Evolutionary conservation across 2,797 vertebrate genomes (phyloP), one percentile per base, ranked within the genome.

Genomic region (Valencia hispanica): DNA sequence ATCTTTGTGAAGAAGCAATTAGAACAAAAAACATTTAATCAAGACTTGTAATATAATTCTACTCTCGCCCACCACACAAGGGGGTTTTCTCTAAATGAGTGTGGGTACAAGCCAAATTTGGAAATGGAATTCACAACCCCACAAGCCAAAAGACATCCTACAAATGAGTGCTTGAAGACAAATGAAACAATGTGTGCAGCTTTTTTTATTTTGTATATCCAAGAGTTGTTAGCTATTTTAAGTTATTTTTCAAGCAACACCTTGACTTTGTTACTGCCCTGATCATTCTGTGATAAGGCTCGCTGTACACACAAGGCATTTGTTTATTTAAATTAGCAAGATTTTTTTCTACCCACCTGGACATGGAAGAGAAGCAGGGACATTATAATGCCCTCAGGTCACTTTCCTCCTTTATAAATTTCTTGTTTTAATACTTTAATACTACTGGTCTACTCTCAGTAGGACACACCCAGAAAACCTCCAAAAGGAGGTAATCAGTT

Each of bases 1-100:
- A 30, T 18, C 15, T 27, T 27, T 22, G 34, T 79, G 72, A 83
- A 74, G 83, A 77, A 69, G 80, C 77, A 57, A 57, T 75, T 63
- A 59, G 8, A 36, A 17, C 17, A 63, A 63, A n/a, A 70, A 32
- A 41, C 48, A 69, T 75, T 74, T 81, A 48, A 50, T 65, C 48
- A 41, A 39, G 15, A 20, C 11, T 41, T 1, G 27, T 59, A 22
- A 72, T 59, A 32, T 59, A 17, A 57, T 72, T 72, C 53, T 59
- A 45, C n/a, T 27, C 51, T 55, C 70, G 36, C 45, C 25, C 48
- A 68, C 36, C 4, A 27, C 47, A 39, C n/a, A 17, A 50, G 22
- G 47, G 71, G 14, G 18, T 22, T 45, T 59, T 48, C 69, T 78
- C 78, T 82, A 84, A 77, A 39, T 8, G 47, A 55, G 17, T 72